Percentiles rank a stretch among this genome's conserved stretches.
Evolutionary conservation across 2,113 vertebrate species (phyloP).

Genomic region (Pipa parva): DNA sequence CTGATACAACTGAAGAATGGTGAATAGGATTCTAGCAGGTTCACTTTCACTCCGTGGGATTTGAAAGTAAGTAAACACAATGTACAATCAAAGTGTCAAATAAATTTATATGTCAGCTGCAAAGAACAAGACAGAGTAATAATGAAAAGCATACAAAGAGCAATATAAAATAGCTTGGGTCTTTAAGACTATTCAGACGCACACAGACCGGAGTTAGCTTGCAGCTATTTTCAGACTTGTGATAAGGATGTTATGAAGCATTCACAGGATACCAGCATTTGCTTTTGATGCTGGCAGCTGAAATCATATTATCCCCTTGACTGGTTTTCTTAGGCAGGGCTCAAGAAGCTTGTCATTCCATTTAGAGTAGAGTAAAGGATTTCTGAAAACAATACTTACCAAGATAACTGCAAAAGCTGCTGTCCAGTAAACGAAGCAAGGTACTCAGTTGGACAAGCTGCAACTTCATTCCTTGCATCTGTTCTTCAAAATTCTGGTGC

Average conservation of each 20-base stretch:
- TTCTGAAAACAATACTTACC: slow-evolving; percentile 66
- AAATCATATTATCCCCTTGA: slow-evolving; percentile 6
- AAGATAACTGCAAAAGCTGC: slow-evolving; percentile 93
- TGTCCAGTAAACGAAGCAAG: slow-evolving; percentile 87
- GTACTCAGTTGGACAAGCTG: slow-evolving; percentile 90
- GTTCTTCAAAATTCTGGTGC: slow-evolving; percentile 98
- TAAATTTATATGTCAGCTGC: neutral
- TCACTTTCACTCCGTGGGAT: too few relatives aligned
- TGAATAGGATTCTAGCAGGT: too few relatives aligned
- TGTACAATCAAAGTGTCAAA: too few relatives aligned
- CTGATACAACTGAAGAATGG: too few relatives aligned
- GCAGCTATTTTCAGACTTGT: slow-evolving; percentile 1
- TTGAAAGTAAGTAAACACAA: too few relatives aligned
- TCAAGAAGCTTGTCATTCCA: neutral
- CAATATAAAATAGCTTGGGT: neutral
- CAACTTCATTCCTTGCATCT: slow-evolving; percentile 98
- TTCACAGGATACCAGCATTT: neutral
- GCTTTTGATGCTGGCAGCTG: neutral
- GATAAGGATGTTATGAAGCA: neutral
- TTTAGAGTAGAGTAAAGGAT: neutral
- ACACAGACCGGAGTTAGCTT: neutral
- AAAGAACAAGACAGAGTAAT: too few relatives aligned
- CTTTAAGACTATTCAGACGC: neutral
- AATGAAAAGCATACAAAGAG: neutral
- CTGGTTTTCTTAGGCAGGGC: neutral